Conservation (phyloP, 2,113 vertebrate species). For the Poeciliopsis turrubarensis region DNA sequence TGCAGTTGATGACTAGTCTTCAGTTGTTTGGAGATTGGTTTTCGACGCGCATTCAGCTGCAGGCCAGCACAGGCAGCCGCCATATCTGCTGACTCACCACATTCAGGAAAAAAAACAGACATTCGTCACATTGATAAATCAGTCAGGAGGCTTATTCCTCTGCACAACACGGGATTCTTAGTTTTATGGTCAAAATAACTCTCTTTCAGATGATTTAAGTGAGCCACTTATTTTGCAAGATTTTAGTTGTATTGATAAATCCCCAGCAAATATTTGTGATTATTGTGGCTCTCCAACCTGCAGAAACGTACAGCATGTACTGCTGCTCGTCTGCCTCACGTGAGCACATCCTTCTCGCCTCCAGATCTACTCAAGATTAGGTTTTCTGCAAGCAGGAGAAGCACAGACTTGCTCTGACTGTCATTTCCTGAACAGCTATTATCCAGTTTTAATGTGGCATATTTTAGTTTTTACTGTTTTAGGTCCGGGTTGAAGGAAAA, state of each 20-base stretch:
- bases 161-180: not conserved
- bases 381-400: conserved; percentile 30
- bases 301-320: conserved; percentile 62
- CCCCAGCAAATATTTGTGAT: conserved; percentile 28
- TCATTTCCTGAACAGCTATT: not conserved
- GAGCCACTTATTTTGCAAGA: not conserved
- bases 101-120: conserved; percentile 12
- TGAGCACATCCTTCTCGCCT: conserved; percentile 33
- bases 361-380: conserved; percentile 34
- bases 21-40: conserved; percentile 13
- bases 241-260: conserved; percentile 18
- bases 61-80: conserved; percentile 46
- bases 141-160: conserved; percentile 11
- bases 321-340: conserved; percentile 41
- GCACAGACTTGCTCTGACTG: not conserved
- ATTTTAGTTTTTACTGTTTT: too few relatives aligned
- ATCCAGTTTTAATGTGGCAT: too few relatives aligned
- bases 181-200: too few relatives aligned
- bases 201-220: too few relatives aligned
- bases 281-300: conserved; percentile 51
- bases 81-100: conserved; percentile 44
- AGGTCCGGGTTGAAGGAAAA: not conserved
- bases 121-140: conserved; percentile 23
- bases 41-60: conserved; percentile 17
- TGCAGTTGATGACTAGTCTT: not conserved